Percentiles rank a stretch among this genome's conserved stretches.
These are phyloP conservation scores for Odontamblyopus lacepedii DNA, from an alignment of 2,797 vertebrate genomes.

Conservation along the genomic window DNA sequence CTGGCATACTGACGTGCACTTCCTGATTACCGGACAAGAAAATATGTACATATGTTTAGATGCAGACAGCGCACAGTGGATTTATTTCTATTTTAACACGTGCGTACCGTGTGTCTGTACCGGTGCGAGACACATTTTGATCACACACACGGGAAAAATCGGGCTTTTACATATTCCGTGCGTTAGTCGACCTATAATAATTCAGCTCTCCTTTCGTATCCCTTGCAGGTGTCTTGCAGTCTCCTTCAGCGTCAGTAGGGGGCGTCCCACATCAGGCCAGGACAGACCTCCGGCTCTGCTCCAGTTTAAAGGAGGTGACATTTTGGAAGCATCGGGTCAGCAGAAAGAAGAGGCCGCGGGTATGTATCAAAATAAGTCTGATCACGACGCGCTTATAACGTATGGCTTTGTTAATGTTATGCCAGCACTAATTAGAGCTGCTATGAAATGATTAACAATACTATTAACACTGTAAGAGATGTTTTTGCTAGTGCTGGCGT, in stretches of 20 bases:
- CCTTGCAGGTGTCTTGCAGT: slow-evolving; percentile 33
- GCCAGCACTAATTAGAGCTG: slow-evolving; percentile 37
- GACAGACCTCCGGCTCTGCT: slow-evolving; percentile 51
- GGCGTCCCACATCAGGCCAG: slow-evolving; percentile 65
- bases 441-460: slow-evolving; percentile 21
- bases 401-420: neutral
- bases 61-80: no score
- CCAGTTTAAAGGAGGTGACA: slow-evolving; percentile 73
- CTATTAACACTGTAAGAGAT: neutral
- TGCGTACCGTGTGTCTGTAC: no score
- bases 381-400: slow-evolving; percentile 28
- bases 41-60: no score
- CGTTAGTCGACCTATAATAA: neutral
- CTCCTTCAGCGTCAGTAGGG: slow-evolving; percentile 64
- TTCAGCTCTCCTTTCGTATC: neutral
- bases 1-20: no score
- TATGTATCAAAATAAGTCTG: slow-evolving; percentile 61
- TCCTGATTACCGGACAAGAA: no score
- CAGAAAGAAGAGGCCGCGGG: slow-evolving; percentile 63
- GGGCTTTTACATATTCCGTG: no score
- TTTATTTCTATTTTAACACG: no score
- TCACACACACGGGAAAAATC: no score
- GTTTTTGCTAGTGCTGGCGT: neutral
- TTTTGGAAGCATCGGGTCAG: slow-evolving; percentile 77
- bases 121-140: no score